phyloP scores from a whole-genome alignment of 1,140 invertebrate species.

The Nilaparvata lugens region DNA sequence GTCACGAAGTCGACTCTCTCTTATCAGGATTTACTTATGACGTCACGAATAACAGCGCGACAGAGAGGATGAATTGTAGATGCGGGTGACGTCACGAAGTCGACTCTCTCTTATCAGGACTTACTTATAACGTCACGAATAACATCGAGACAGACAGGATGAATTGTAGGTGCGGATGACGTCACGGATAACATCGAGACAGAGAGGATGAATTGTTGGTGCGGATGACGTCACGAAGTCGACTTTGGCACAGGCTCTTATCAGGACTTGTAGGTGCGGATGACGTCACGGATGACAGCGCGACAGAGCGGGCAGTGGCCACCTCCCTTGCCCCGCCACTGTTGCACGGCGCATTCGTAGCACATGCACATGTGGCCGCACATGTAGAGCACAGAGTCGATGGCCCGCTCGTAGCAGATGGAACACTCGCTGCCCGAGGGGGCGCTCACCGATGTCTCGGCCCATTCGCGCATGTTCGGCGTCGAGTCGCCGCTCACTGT shows the following conservation, averaged over 20 bases:
- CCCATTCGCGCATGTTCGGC: slow-evolving; percentile 32
- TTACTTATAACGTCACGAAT: no score
- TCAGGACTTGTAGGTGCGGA: slow-evolving; percentile 80
- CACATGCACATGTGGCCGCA: slow-evolving; percentile 99
- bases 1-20: no score
- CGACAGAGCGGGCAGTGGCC: slow-evolving; percentile 91
- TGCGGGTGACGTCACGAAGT: no score
- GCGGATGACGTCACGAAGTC: no score
- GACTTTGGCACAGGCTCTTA: no score
- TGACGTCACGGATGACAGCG: slow-evolving; percentile 87
- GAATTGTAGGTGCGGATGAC: no score
- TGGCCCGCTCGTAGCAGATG: slow-evolving; percentile 87
- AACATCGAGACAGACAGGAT: no score
- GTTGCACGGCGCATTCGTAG: slow-evolving; percentile 86
- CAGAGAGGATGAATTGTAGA: no score
- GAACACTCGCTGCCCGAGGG: slow-evolving; percentile 61
- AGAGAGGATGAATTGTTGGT: no score
- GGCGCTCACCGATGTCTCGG: slow-evolving; percentile 29
- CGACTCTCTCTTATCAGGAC: no score
- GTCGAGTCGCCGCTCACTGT: slow-evolving; percentile 31
- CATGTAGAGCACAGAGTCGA: slow-evolving; percentile 90
- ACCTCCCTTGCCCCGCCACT: slow-evolving; percentile 80
- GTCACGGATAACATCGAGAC: no score
- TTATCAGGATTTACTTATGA: slow-evolving; percentile 72
- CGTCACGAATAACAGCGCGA: slow-evolving; percentile 84